Evolutionary conservation across 2,113 vertebrate genomes (phyloP), one percentile per base, ranked within the genome.

Genomic region (Erinaceus europaeus): DNA sequence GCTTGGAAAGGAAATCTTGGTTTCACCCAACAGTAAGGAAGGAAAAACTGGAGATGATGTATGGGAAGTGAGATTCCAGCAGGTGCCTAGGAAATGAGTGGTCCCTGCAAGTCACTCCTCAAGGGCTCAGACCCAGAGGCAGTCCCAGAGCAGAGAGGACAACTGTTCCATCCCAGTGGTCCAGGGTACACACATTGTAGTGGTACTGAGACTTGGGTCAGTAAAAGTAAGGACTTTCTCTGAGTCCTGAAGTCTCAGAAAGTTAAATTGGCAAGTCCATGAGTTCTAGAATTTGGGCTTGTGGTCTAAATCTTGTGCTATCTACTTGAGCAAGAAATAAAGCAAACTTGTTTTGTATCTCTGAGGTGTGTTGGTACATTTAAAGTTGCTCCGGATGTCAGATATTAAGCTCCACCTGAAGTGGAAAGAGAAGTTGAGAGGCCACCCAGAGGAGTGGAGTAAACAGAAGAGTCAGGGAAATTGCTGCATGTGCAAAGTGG

Each of bases 311-410:
- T 76, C 4, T 6, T 27, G 7, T 83, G 72, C 59, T 32, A 44
- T 27, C 48, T 36, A 62, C 46, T 29, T 88, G 42, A 78, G 42
- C 25, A 29, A 81, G 53, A 87, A 62, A 46, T 11, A 79, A 86
- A 73, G 4, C 34, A 42, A 42, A 53, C 36, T 61, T 88, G 67
- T 75, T 86, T 76, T 90, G 40, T 71, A 3, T 77, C 34, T 80
- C 71, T 81, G 59, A 59, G 42, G 46, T 64, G 12, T n/a, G 11
- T 57, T 27, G 32, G 59, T 32, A n/a, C n/a, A n/a, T 46, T 89
- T 81, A 59, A 88, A 84, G 46, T 90, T 69, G 65, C 46, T 88
- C 68, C 69, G 40, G 64, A 84, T 74, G 65, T 81, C 73, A 69
- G 80, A 90, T 20, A 53, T 15, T 15, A 46, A 17, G 32, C 15